Conservation (phyloP, 2,888 invertebrate species). For the Ophion costatus region DNA sequence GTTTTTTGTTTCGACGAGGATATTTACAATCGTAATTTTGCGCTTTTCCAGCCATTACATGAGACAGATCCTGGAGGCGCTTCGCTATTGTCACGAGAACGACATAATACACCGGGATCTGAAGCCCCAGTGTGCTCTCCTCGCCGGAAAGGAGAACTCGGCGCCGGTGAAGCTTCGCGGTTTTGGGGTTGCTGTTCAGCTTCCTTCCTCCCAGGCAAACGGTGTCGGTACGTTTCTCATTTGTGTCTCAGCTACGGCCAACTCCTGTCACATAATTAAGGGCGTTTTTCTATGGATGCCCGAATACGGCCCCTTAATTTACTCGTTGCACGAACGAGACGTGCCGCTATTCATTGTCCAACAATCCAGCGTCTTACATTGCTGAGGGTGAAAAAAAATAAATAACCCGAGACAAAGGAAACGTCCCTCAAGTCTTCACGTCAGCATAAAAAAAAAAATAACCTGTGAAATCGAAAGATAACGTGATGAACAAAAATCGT, state of each 20-base stretch:
- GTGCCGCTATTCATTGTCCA: neutral
- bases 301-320: neutral
- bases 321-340: slow-evolving; percentile 1
- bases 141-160: slow-evolving; percentile 98
- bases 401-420: too few species aligned
- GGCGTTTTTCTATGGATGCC: neutral
- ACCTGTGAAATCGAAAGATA: too few species aligned
- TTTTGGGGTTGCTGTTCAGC: slow-evolving; percentile 97
- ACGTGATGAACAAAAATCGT: too few species aligned
- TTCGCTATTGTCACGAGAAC: slow-evolving; percentile 99
- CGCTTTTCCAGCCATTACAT: slow-evolving; percentile 95
- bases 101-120: slow-evolving; percentile 99
- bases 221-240: slow-evolving; percentile 85
- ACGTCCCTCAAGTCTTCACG: too few species aligned
- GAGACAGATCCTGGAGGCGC: slow-evolving; percentile 98
- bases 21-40: slow-evolving; percentile 22
- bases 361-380: neutral
- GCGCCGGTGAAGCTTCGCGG: slow-evolving; percentile 99
- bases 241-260: slow-evolving; percentile 31
- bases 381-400: too few species aligned
- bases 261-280: slow-evolving; percentile 5
- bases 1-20: neutral
- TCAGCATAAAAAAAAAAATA: too few species aligned
- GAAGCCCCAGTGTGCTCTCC: slow-evolving; percentile 97
- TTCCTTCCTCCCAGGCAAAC: slow-evolving; percentile 91